Percentiles rank a stretch among this genome's conserved stretches.
phyloP scores from a whole-genome alignment of 2,797 vertebrate species.

The Acanthurus lineatus region DNA sequence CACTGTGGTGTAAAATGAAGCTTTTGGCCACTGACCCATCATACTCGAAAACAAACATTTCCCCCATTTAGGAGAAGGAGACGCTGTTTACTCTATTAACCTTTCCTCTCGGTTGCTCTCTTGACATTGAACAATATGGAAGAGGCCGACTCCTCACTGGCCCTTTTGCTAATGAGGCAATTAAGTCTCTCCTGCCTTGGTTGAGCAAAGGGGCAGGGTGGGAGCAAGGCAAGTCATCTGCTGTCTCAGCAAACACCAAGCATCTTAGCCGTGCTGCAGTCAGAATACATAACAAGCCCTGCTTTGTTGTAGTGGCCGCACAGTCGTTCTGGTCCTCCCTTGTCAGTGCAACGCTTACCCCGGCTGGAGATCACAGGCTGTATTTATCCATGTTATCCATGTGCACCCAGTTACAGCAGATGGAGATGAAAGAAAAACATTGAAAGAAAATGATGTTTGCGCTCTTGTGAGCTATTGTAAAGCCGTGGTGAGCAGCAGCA shows the following conservation, averaged over 20 bases:
- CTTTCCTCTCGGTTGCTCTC: conserved; percentile 83
- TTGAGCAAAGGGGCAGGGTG: conserved; percentile 67
- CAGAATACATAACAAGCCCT: conserved; percentile 67
- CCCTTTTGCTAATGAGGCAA: conserved; percentile 87
- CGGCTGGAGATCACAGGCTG: conserved; percentile 61
- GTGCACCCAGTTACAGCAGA: conserved; percentile 45
- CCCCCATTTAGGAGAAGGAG: conserved; percentile 70
- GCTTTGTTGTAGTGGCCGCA: conserved; percentile 48
- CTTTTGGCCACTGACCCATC: conserved; percentile 56
- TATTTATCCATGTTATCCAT: conserved; percentile 54
- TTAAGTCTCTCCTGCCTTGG: conserved; percentile 83
- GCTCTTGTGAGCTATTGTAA: conserved; percentile 25
- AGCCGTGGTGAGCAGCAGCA: background rate
- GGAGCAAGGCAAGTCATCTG: conserved; percentile 79
- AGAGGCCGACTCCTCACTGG: conserved; percentile 74
- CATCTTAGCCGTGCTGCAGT: conserved; percentile 61
- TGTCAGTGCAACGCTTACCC: conserved; percentile 44
- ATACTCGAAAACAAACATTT: conserved; percentile 64
- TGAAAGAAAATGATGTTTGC: conserved; percentile 35
- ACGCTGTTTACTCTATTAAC: conserved; percentile 83
- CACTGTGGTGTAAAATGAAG: conserved; percentile 42
- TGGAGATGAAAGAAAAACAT: conserved; percentile 50
- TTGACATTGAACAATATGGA: conserved; percentile 86
- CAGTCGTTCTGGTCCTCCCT: conserved; percentile 34
- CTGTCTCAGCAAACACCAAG: conserved; percentile 85